Base-by-base conservation (phyloP, 2,888 invertebrate species). In the Macrophya alboannulata region DNA sequence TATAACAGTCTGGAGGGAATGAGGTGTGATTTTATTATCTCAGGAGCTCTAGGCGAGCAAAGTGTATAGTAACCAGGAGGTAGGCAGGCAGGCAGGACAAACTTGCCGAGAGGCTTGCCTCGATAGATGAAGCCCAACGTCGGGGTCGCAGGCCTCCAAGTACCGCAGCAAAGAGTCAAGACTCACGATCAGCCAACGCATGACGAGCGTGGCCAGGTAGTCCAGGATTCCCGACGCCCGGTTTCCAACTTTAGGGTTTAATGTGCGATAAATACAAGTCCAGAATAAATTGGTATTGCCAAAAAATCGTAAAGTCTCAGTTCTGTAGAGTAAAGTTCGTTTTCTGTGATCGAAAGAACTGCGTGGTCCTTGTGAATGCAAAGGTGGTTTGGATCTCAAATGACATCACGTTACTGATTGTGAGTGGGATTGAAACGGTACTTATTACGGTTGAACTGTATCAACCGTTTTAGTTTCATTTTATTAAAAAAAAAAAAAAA, bases 141-240 rank as follows among this genome's bases (percentile, higher is more conserved):
- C 68, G 83, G 83, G 83, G 83, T 83, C 83, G 83, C 83, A 83
- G 83, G 83, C 83, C 83, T 83, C 71, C 45, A 45, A 82, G 82
- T 48, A 55, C 31, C 65, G 68, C 65, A 48, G 82, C 25, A 25
- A 45, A 68, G 68, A 68, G 83, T 48, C 83, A 68, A 83, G 83
- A 83, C 68, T 81, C 62, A 43, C 37, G 65, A 83, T 71, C 83
- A 51, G 25, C 31, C 83, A 71, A 83, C 83, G 83, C 68, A 83
- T 83, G 83, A 83, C 68, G 65, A 83, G 45, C 45, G 45, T 37
- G 65, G 45, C 68, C 83, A 83, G 83, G 83, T 83, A 83, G 83
- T 83, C 71, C 48, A 83, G 68, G 83, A 51, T 83, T 45, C 48
- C 71, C 83, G 51, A 48, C 68, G 62, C 40, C 68, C 68, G 48